Conservation (phyloP, 1,140 invertebrate genomes). For the Sycophila sp. region DNA sequence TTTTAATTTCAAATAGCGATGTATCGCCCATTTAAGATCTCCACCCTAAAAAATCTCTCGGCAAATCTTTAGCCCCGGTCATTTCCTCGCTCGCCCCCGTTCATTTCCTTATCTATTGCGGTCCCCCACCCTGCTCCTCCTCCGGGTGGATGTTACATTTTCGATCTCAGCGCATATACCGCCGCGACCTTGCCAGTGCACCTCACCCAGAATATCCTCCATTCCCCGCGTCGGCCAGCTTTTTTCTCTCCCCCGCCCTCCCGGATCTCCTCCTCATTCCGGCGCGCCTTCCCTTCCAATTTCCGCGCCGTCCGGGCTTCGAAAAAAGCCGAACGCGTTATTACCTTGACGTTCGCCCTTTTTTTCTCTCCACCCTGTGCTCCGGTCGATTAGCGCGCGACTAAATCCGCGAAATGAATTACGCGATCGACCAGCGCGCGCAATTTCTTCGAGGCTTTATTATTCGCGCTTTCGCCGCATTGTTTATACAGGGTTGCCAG, state of each 20-base stretch:
- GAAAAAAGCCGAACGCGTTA: not conserved
- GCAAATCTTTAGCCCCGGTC: not conserved
- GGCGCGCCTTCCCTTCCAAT: not conserved
- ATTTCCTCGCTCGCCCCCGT: not conserved
- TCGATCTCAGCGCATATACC: not conserved
- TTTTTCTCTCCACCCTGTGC: no score
- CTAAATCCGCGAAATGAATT: no score
- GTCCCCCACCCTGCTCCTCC: not conserved
- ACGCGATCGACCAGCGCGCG: no score
- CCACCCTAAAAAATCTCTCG: no score
- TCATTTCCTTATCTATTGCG: not conserved
- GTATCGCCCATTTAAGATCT: no score
- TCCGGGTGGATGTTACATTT: not conserved
- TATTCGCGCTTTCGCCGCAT: no score
- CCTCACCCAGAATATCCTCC: not conserved
- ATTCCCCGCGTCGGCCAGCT: not conserved
- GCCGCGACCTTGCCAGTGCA: not conserved
- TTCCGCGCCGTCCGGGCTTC: conserved; percentile 3
- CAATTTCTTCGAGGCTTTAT: no score
- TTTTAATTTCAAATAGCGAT: no score
- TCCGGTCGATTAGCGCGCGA: no score
- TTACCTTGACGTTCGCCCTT: no score
- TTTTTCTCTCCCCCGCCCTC: not conserved
- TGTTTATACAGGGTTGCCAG: no score
- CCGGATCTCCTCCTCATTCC: not conserved